These are phyloP conservation scores for Oikopleura vanhoeffeni DNA, from an alignment of 23 tunicate species.

Conservation along the genomic window DNA sequence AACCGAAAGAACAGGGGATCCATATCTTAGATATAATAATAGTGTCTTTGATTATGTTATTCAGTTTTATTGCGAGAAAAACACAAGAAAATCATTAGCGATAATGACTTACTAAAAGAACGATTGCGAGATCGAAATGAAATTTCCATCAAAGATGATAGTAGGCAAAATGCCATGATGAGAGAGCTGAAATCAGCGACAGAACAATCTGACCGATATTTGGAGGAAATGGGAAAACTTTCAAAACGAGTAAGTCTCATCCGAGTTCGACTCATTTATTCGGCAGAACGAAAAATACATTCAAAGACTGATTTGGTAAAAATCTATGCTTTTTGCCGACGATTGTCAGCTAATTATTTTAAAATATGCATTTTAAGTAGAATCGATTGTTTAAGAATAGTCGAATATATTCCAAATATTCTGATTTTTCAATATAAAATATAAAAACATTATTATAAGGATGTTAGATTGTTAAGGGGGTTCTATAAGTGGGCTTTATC, in stretches of 20 bases:
- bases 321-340: too few species aligned
- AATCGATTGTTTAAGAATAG: too few species aligned
- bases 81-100: not conserved
- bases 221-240: not conserved
- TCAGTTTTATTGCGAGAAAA: not conserved
- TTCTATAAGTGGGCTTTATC: too few species aligned
- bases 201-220: not conserved
- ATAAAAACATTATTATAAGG: too few species aligned
- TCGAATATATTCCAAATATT: too few species aligned
- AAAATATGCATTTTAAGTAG: too few species aligned
- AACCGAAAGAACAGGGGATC: too few species aligned
- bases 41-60: too few species aligned
- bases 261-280: not conserved
- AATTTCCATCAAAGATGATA: not conserved
- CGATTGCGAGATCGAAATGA: not conserved
- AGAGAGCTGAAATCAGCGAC: not conserved
- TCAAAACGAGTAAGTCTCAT: not conserved
- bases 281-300: not conserved
- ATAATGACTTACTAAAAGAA: not conserved
- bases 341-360: too few species aligned
- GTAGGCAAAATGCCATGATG: not conserved
- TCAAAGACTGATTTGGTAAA: not conserved
- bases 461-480: too few species aligned
- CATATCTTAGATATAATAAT: too few species aligned
- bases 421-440: too few species aligned